These are phyloP conservation scores for Borostomias antarcticus DNA, from an alignment of 2,797 vertebrate genomes.

Conservation along the genomic window DNA sequence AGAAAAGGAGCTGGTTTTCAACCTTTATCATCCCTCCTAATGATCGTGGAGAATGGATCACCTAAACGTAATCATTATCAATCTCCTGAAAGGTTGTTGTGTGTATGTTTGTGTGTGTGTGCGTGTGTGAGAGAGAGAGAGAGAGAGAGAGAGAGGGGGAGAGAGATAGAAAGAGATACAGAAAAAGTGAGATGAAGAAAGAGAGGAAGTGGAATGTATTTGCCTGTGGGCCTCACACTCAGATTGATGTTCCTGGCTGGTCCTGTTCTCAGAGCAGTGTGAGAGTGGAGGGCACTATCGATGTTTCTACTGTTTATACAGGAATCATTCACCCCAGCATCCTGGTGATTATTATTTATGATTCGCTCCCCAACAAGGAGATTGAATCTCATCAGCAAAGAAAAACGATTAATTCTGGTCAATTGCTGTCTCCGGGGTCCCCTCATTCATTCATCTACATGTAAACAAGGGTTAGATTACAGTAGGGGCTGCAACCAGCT, in stretches of 20 bases:
- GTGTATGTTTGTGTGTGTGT: neutral
- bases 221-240: conserved; percentile 24
- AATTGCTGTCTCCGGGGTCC: conserved; percentile 17
- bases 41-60: conserved; percentile 50
- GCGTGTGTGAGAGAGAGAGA: neutral
- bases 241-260: conserved; percentile 43
- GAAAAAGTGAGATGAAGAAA: conserved; percentile 7
- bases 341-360: conserved; percentile 28
- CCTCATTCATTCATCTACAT: conserved; percentile 29
- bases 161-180: neutral
- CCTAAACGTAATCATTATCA: conserved; percentile 47
- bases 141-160: conserved; percentile 9
- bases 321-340: conserved; percentile 24
- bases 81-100: conserved; percentile 21
- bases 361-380: conserved; percentile 4
- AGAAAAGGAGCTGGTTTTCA: conserved; percentile 15
- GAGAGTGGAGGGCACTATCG: conserved; percentile 9
- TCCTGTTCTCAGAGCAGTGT: conserved; percentile 10
- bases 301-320: conserved; percentile 25
- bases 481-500: neutral
- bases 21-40: conserved; percentile 48
- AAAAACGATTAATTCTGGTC: conserved; percentile 32
- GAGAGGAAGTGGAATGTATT: conserved; percentile 8
- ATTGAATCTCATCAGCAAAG: conserved; percentile 22
- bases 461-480: conserved; percentile 17